Base-by-base conservation (phyloP, 2,888 invertebrate species). In the Cremastinae sp. region DNA sequence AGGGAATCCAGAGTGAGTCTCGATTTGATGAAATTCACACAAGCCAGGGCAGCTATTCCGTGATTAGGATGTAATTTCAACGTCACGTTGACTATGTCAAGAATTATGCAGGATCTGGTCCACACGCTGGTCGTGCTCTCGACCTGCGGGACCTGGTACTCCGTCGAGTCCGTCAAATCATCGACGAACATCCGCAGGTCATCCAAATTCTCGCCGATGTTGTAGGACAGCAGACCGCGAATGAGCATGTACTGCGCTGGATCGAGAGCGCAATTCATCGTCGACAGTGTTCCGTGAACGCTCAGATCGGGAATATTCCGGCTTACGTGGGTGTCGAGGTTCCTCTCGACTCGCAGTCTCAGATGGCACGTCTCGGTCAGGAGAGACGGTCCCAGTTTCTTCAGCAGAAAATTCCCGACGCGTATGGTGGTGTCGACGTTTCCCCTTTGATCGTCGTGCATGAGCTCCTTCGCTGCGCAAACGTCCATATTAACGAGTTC, bases 11-110 rank as follows among this genome's bases (percentile, higher is more conserved):
- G 93, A 47, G 95, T 94, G 51, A 98, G 91, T 14, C 94, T 93
- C 0, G 98, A 98, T 89, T 95, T 96, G 80, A 98, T 96, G 89
- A 98, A 98, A 91, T 98, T 96, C 75, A 98, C 93, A 83, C 95
- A 95, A 0, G 97, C 96, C 54, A 98, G 91, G 4, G 94, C 92
- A 0, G 91, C 89, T 47, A 90, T 90, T 2, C 91, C 91, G 77
- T 92, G 92, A 80, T 91, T 90, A n/a, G 92, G 91, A 84, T 93
- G 92, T 59, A 96, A 90, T 82, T 93, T 93, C 69, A 98, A 91
- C 0, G 94, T 94, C 12, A 98, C 98, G 90, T 98, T 96, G 74
- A 95, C 94, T 47, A 98, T 91, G 84, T 97, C 95, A 72, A 98
- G 91, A 82, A 93, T 93, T 78, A 98, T 92, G 0, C 95, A 96